A percentile compares a stretch with the other conserved stretches of the same genome.
phyloP scores from a whole-genome alignment of 2,113 vertebrate genomes.

The Cettia cetti region DNA sequence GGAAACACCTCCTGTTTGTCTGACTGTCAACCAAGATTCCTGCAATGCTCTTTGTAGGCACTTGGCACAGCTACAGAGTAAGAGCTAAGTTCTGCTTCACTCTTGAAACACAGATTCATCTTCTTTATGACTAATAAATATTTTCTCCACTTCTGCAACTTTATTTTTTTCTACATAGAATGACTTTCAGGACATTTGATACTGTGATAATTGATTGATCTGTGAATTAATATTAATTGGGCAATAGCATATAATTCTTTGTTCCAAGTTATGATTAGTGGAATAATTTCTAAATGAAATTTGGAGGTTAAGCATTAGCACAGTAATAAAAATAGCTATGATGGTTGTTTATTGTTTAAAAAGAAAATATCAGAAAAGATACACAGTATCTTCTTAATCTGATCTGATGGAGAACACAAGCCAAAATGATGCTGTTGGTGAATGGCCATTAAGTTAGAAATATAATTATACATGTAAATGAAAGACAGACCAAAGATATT shows the following conservation, averaged over 20 bases:
- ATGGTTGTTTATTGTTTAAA: not conserved
- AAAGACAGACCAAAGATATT: not conserved
- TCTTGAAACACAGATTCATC: not conserved
- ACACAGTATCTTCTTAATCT: not conserved
- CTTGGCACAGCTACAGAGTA: not conserved
- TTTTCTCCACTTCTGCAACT: not conserved
- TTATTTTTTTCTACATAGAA: not conserved
- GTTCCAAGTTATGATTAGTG: not conserved
- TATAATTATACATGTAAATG: not conserved
- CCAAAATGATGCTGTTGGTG: slow-evolving; percentile 1
- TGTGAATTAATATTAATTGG: not conserved
- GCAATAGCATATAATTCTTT: not conserved
- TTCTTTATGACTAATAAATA: not conserved
- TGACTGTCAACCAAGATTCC: not conserved
- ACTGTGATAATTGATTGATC: not conserved
- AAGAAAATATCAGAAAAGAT: not conserved
- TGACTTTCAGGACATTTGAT: not conserved
- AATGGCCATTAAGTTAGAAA: not conserved
- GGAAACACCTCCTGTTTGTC: not conserved
- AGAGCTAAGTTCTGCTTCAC: not conserved
- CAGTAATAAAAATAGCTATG: not conserved
- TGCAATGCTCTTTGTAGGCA: not conserved
- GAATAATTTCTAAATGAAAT: not conserved
- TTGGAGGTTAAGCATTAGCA: not conserved
- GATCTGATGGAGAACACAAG: slow-evolving; percentile 7